A percentile compares a stretch with the other conserved stretches of the same genome.
Evolutionary conservation across 2,797 vertebrate genomes (phyloP).

Genomic region (Macropodus opercularis): DNA sequence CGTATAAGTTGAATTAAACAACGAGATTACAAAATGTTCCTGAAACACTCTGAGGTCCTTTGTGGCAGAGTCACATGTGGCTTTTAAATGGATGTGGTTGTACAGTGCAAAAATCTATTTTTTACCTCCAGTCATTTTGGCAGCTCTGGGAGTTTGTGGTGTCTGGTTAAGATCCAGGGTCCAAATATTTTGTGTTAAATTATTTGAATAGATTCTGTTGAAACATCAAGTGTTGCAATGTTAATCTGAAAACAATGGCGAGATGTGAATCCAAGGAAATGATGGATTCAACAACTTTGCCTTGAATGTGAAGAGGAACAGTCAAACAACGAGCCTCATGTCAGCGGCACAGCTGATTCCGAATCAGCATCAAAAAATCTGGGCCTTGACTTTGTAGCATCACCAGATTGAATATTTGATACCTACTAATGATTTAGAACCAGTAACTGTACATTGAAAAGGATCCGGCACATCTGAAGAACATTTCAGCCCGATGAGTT

Average conservation of each 20-base stretch:
- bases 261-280: conserved; percentile 20
- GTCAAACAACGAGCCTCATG: conserved; percentile 9
- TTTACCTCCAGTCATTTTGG: too few species aligned
- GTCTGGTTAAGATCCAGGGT: background rate
- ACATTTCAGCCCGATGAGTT: too few species aligned
- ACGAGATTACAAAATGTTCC: too few species aligned
- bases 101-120: too few species aligned
- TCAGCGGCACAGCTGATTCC: background rate
- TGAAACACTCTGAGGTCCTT: too few species aligned
- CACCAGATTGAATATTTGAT: too few species aligned
- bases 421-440: too few species aligned
- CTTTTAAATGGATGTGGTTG: too few species aligned
- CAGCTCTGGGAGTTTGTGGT: background rate
- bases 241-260: conserved; percentile 1
- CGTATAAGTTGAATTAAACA: too few species aligned
- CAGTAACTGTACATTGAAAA: too few species aligned
- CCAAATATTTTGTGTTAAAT: conserved; percentile 16
- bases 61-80: too few species aligned
- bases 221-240: background rate
- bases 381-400: background rate
- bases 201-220: background rate
- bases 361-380: background rate
- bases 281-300: conserved; percentile 8
- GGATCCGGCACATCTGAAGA: too few species aligned
- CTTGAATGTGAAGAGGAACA: background rate